Evolutionary conservation across 2,113 vertebrate species (phyloP).

Genomic region (Triplophysa dalaica): DNA sequence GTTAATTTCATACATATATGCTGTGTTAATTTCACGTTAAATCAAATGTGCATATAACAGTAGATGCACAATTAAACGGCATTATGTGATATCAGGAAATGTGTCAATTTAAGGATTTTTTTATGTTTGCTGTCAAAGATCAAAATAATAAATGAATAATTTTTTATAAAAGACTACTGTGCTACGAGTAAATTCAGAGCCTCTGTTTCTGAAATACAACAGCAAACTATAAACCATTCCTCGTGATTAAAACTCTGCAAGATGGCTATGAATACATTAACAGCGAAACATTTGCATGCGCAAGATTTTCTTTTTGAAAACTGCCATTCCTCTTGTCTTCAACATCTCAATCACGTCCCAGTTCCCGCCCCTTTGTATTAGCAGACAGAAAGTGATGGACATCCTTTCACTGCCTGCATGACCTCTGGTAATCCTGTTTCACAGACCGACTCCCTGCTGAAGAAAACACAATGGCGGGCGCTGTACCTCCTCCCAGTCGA

Average conservation of each 20-base stretch:
- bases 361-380: constrained; percentile 85
- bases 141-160: neutral
- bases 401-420: constrained; percentile 93
- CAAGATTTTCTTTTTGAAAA: constrained; percentile 70
- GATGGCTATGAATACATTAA: constrained; percentile 59
- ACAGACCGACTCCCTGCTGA: constrained; percentile 95
- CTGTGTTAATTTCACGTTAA: too few species aligned
- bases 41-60: too few species aligned
- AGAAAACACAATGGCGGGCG: constrained; percentile 90
- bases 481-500: constrained; percentile 94
- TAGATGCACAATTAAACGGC: too few species aligned
- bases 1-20: too few species aligned
- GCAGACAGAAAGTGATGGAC: constrained; percentile 92
- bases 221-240: constrained; percentile 27
- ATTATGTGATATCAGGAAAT: too few species aligned
- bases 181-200: constrained; percentile 13
- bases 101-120: neutral
- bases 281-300: constrained; percentile 78
- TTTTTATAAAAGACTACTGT: neutral
- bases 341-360: constrained; percentile 92
- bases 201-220: constrained; percentile 3
- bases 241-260: constrained; percentile 50
- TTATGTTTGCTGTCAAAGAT: neutral
- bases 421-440: constrained; percentile 99
- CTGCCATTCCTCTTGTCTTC: constrained; percentile 78